phyloP scores from a whole-genome alignment of 2,797 vertebrate genomes.

The Enteromius paludinosus region DNA sequence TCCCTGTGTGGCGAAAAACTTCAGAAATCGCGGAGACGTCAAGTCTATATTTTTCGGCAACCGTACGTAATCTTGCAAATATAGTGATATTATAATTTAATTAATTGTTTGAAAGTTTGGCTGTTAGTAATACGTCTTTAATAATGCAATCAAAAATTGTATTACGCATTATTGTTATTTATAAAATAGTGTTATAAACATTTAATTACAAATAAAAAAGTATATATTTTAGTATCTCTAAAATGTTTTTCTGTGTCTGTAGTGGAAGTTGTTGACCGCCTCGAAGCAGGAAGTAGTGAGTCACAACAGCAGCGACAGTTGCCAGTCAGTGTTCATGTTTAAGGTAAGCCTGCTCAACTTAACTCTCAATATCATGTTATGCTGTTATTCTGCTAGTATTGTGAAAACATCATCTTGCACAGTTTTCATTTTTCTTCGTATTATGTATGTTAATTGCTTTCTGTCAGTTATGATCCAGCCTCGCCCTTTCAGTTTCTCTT shows the following conservation, averaged over 20 bases:
- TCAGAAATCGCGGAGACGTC: background rate
- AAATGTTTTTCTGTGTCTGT: background rate
- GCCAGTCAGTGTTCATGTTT: background rate
- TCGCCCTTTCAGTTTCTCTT: constrained; percentile 39
- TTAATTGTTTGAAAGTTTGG: background rate
- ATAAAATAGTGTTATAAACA: background rate
- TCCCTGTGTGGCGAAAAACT: background rate
- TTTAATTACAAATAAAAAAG: background rate
- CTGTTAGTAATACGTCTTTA: background rate
- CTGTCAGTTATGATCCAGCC: background rate
- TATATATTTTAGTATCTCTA: background rate
- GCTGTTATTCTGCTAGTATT: too few relatives aligned
- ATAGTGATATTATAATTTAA: background rate
- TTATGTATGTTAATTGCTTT: background rate
- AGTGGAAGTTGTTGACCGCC: background rate
- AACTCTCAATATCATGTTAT: background rate
- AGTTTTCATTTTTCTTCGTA: background rate
- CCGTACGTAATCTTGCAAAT: background rate
- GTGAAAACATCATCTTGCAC: background rate
- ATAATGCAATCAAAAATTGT: background rate
- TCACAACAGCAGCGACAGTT: background rate
- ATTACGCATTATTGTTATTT: background rate
- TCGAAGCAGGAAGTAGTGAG: constrained; percentile 33
- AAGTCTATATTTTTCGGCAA: background rate
- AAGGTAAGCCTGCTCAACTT: background rate